Evolutionary conservation across 2,113 vertebrate species (phyloP).

Genomic region (Hippocampus mohnikei): DNA sequence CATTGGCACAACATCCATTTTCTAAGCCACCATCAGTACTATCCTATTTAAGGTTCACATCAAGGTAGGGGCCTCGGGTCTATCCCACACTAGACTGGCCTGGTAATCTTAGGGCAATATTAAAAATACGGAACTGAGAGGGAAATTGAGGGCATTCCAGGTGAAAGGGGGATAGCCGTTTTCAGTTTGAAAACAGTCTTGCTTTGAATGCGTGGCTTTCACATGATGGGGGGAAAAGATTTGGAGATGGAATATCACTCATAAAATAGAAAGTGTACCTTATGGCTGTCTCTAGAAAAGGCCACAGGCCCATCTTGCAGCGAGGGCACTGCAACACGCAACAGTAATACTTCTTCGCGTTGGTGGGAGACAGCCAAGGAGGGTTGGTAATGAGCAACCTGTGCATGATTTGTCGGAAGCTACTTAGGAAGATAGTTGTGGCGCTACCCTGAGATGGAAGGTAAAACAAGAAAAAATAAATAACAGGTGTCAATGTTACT

Average conservation of each 20-base stretch:
- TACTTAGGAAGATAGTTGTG: slow-evolving; percentile 66
- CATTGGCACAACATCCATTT: not conserved
- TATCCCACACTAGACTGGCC: no score
- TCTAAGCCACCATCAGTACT: not conserved
- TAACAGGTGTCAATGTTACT: not conserved
- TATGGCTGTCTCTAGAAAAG: slow-evolving; percentile 80
- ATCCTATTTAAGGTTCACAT: not conserved
- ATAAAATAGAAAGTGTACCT: slow-evolving; percentile 69
- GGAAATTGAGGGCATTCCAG: no score
- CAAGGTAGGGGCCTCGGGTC: not conserved
- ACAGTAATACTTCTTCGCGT: slow-evolving; percentile 77
- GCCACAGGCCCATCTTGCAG: slow-evolving; percentile 83
- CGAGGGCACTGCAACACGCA: slow-evolving; percentile 86
- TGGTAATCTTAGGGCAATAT: no score
- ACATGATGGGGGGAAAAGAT: not conserved
- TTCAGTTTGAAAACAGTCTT: not conserved
- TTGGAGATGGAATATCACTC: not conserved
- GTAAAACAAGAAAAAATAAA: slow-evolving; percentile 31
- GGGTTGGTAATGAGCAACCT: slow-evolving; percentile 78
- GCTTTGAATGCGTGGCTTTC: not conserved
- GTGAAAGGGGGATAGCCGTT: no score
- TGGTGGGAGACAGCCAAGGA: slow-evolving; percentile 77
- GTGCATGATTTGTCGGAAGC: slow-evolving; percentile 74
- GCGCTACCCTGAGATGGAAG: slow-evolving; percentile 74
- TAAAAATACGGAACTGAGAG: no score